Evolutionary conservation across 1,140 invertebrate species (phyloP), one percentile per base, ranked within the genome.

Genomic region (Halesus radiatus): DNA sequence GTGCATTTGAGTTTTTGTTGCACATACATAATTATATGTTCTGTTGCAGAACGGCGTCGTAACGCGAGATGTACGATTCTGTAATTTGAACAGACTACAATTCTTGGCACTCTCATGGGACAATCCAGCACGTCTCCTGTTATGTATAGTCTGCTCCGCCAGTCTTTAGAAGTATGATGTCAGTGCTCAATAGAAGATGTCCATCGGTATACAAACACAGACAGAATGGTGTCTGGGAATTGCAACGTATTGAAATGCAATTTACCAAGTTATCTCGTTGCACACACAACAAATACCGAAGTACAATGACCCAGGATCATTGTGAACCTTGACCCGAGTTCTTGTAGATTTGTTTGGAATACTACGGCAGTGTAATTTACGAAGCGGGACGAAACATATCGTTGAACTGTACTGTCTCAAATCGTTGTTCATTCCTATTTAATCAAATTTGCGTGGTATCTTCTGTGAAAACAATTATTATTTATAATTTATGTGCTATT

Each of bases 211-310:
- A 23, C 56, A 60, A 60, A 60, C 23, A 60, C 23, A 7, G 20
- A 60, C 18, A 60, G 56, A 60, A 60, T 23, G 56, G 20, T 7
- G 20, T 60, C 56, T 8, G 23, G 23, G 56, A 60, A 13, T 60
- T 60, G 56, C 56, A 60, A 60, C 18, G 56, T 60, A 60, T 60
- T 60, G 8, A 23, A 60, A 60, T 60, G 56, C 56, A 23, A 7
- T 20, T 18, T 13, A 13, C 37, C 37, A 45, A 45, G 37, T 60
- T 23, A 60, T 60, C 56, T 20, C 23, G 6, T 22, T 20, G 10
- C 20, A 60, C 18, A 18, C 56, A 60, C 56, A 60, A 22, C 23
- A 60, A 1, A 22, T 45, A 45, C 37, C 6, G 10, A n/a, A 23
- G 56, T 22, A 60, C 56, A 23, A 60, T 18, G 56, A 60, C 56